These are phyloP conservation scores for Porites lobata DNA, from an alignment of 92 coral and sea anemone genomes.

Conservation along the genomic window DNA sequence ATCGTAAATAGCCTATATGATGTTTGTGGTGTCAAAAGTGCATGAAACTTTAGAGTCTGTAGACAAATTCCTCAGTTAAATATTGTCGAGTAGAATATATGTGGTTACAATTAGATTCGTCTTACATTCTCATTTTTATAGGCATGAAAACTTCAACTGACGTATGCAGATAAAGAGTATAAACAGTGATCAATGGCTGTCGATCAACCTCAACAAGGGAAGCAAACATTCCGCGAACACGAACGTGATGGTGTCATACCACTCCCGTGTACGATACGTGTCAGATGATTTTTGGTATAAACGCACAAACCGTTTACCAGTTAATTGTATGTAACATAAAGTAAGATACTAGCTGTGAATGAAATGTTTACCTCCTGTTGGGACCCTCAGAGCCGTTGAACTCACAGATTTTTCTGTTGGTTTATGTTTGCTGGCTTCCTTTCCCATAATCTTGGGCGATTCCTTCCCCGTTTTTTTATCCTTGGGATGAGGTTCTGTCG, in stretches of 20 bases:
- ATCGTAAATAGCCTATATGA: too few relatives aligned
- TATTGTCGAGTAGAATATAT: too few relatives aligned
- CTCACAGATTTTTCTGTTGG: slow-evolving; percentile 23
- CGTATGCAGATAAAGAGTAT: neutral
- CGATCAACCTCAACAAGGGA: neutral
- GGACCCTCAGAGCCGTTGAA: slow-evolving; percentile 30
- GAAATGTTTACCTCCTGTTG: slow-evolving; percentile 40
- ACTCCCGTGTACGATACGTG: neutral
- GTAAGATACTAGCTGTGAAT: neutral
- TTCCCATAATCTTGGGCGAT: slow-evolving; percentile 36
- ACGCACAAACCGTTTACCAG: neutral
- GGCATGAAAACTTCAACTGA: neutral
- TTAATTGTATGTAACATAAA: neutral
- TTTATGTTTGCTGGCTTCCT: slow-evolving; percentile 54
- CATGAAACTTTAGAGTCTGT: neutral
- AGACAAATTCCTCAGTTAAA: neutral
- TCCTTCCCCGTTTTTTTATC: slow-evolving; percentile 8
- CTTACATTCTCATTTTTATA: too few relatives aligned
- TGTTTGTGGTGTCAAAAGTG: too few relatives aligned
- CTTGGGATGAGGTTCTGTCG: slow-evolving; percentile 24
- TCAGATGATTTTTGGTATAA: neutral
- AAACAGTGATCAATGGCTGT: slow-evolving; percentile 7
- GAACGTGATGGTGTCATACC: neutral
- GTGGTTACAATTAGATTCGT: too few relatives aligned
- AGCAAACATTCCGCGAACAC: slow-evolving; percentile 8